phyloP scores from a whole-genome alignment of 2,797 vertebrate species.

The Gymnothorax javanicus region DNA sequence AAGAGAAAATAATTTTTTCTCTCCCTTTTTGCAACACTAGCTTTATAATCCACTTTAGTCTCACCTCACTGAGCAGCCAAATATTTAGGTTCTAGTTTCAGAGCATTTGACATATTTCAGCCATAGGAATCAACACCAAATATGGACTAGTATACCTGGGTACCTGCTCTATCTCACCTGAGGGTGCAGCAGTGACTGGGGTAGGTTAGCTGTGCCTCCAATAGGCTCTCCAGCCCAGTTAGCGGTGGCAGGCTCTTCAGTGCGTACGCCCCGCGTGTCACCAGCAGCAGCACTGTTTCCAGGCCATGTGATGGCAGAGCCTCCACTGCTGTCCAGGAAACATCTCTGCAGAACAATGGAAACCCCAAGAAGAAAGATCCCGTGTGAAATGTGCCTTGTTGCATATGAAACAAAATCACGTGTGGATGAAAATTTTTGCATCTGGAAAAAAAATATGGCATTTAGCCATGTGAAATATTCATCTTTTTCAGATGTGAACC shows the following conservation, averaged over 20 bases:
- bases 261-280: constrained; percentile 74
- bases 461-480: too few relatives aligned
- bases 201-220: constrained; percentile 82
- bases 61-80: not conserved
- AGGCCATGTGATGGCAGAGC: constrained; percentile 78
- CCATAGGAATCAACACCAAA: not conserved
- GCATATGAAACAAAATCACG: too few relatives aligned
- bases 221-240: constrained; percentile 75
- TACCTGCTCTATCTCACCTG: constrained; percentile 46
- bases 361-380: not conserved
- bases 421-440: too few relatives aligned
- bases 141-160: not conserved
- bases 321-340: constrained; percentile 79
- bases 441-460: too few relatives aligned
- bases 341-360: constrained; percentile 72
- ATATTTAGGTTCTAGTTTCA: not conserved
- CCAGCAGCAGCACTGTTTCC: constrained; percentile 77
- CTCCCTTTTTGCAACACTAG: not conserved
- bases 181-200: constrained; percentile 89
- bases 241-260: constrained; percentile 82
- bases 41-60: not conserved
- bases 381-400: too few relatives aligned
- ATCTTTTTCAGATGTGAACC: too few relatives aligned
- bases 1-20: not conserved
- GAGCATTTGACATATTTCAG: not conserved